Conservation (phyloP, 2,888 invertebrate genomes). For the Anagyrus pseudococci region DNA sequence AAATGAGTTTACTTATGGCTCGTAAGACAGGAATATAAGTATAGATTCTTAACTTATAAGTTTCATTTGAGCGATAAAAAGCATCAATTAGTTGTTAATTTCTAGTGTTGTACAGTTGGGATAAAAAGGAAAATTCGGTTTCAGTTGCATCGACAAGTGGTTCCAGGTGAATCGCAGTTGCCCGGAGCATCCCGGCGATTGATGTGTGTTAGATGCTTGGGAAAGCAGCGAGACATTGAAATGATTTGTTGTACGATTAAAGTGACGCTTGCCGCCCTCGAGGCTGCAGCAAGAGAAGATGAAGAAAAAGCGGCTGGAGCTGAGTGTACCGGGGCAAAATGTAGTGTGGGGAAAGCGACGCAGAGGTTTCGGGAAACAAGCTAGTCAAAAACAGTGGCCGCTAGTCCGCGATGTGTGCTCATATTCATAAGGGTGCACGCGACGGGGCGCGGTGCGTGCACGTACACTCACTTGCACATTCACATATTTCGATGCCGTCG, state of each 20-base stretch:
- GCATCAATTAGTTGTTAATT: too few relatives aligned
- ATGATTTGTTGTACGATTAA: constrained; percentile 17
- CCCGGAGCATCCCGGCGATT: constrained; percentile 98
- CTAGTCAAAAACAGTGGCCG: constrained; percentile 61
- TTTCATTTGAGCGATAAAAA: too few relatives aligned
- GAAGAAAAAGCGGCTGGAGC: too few relatives aligned
- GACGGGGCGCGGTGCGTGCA: too few relatives aligned
- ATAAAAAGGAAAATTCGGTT: constrained; percentile 61
- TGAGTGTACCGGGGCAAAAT: constrained; percentile 30
- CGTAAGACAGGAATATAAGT: too few relatives aligned
- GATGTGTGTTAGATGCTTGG: constrained; percentile 52
- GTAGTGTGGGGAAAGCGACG: constrained; percentile 36
- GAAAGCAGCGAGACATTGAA: constrained; percentile 48
- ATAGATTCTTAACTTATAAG: too few relatives aligned
- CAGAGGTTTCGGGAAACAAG: constrained; percentile 45
- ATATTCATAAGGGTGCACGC: too few relatives aligned
- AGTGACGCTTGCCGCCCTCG: background rate
- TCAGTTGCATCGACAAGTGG: constrained; percentile 99
- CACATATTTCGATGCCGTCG: too few relatives aligned
- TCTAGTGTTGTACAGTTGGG: too few relatives aligned
- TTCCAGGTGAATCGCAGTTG: constrained; percentile 98
- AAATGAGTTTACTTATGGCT: too few relatives aligned
- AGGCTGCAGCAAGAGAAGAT: constrained; percentile 41
- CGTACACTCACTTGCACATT: too few relatives aligned
- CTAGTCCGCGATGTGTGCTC: constrained; percentile 61